These are phyloP conservation scores for Dipodomys ordii DNA, from an alignment of 2,113 vertebrate species.

Conservation along the genomic window DNA sequence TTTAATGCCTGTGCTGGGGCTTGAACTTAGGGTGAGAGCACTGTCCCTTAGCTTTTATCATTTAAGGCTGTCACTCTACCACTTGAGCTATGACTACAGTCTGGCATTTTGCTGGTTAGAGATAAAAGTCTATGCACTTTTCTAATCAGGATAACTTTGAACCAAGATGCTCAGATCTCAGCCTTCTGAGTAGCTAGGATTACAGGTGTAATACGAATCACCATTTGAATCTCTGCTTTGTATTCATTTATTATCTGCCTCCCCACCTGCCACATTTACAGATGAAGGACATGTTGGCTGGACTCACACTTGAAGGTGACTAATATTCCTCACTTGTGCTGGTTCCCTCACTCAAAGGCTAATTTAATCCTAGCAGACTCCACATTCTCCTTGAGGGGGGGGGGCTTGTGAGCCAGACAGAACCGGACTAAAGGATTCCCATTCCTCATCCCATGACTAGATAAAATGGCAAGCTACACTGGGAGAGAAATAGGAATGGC, in stretches of 20 bases:
- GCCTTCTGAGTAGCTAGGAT: too few relatives aligned
- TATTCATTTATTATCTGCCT: neutral
- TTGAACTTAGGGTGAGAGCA: too few relatives aligned
- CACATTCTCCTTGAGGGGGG: neutral
- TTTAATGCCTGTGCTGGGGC: too few relatives aligned
- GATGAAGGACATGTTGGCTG: neutral
- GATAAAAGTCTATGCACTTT: too few relatives aligned
- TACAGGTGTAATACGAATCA: too few relatives aligned
- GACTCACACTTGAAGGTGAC: neutral
- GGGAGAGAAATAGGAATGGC: constrained; percentile 11
- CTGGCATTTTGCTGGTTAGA: too few relatives aligned
- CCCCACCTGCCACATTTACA: neutral
- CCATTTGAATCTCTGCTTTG: neutral
- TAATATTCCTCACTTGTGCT: neutral
- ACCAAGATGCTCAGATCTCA: too few relatives aligned
- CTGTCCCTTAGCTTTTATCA: too few relatives aligned
- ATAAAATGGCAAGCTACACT: neutral
- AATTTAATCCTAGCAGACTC: constrained; percentile 4
- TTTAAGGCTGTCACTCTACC: too few relatives aligned
- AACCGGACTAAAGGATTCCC: neutral
- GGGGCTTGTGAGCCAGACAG: neutral
- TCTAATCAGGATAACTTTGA: too few relatives aligned
- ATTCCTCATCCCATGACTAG: neutral
- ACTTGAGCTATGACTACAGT: too few relatives aligned
- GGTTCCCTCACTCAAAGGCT: too few relatives aligned